Percentiles rank a stretch among this genome's conserved stretches.
Evolutionary conservation across 2,888 invertebrate species (phyloP).

Genomic region (Thymelicus sylvestris): DNA sequence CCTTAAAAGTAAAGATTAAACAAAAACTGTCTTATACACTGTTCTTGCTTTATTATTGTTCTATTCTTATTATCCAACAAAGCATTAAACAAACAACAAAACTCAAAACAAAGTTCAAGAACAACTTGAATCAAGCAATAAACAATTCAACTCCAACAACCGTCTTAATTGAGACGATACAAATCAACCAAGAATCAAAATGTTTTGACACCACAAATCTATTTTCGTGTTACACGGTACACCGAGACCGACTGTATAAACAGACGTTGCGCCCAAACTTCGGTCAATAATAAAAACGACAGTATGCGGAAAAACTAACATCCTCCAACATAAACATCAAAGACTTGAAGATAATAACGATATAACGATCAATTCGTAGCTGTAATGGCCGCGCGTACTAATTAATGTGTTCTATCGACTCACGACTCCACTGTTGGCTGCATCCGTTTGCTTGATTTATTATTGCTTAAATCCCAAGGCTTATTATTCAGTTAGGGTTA

Average conservation of each 20-base stretch:
- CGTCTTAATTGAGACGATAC: constrained; percentile 42
- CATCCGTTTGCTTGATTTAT: constrained; percentile 28
- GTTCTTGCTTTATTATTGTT: no score
- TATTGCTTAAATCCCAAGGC: constrained; percentile 13
- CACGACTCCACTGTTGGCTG: constrained; percentile 34
- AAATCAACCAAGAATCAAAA: constrained; percentile 70
- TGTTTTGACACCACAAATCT: constrained; percentile 81
- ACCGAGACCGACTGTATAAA: constrained; percentile 75
- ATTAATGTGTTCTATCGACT: constrained; percentile 58
- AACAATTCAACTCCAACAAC: no score
- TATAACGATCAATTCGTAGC: constrained; percentile 70
- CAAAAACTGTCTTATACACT: no score
- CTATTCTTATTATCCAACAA: no score
- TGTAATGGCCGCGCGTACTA: constrained; percentile 66
- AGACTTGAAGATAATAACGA: constrained; percentile 69
- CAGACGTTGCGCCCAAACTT: constrained; percentile 81
- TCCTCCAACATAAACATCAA: constrained; percentile 80
- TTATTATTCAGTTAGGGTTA: neutral
- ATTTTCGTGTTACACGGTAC: constrained; percentile 71
- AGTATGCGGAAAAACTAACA: constrained; percentile 85
- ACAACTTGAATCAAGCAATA: no score
- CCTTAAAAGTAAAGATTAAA: no score
- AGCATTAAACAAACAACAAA: neutral
- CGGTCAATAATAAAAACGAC: constrained; percentile 82
- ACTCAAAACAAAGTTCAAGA: neutral